These are phyloP conservation scores for Embiotoca jacksoni DNA, from an alignment of 2,113 vertebrate species.

Conservation along the genomic window DNA sequence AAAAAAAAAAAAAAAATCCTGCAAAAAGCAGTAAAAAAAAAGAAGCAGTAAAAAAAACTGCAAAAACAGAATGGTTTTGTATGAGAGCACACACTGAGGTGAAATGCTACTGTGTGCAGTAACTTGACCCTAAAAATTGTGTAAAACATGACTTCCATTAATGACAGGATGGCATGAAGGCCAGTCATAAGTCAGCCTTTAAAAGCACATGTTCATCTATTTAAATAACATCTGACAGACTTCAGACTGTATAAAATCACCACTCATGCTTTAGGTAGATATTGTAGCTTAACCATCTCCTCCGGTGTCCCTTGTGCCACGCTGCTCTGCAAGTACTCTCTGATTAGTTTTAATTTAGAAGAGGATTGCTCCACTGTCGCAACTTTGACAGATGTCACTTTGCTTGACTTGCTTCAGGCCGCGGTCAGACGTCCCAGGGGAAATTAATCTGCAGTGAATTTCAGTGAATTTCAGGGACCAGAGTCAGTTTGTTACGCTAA, in stretches of 20 bases:
- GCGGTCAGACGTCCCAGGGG: conserved; percentile 57
- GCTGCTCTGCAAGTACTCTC: conserved; percentile 28
- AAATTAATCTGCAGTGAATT: conserved; percentile 76
- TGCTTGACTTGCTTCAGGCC: conserved; percentile 59
- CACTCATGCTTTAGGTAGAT: conserved; percentile 10
- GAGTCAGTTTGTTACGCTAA: conserved; percentile 50
- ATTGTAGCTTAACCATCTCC: conserved; percentile 16
- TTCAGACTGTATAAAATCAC: neutral
- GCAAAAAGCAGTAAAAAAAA: neutral
- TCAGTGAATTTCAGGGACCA: conserved; percentile 59
- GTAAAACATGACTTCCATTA: neutral
- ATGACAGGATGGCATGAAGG: neutral
- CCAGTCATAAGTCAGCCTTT: conserved; percentile 4
- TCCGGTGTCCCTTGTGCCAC: conserved; percentile 19
- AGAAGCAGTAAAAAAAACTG: neutral
- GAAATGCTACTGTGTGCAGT: neutral
- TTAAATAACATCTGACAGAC: neutral
- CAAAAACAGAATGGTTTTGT: neutral
- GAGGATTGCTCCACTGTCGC: conserved; percentile 50
- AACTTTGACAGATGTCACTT: conserved; percentile 73
- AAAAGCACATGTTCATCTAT: neutral
- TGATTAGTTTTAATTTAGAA: conserved; percentile 63
- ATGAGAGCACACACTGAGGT: neutral
- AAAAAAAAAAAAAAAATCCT: neutral
- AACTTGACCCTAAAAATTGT: neutral